phyloP scores from a whole-genome alignment of 2,888 invertebrate species.

The Actias luna region DNA sequence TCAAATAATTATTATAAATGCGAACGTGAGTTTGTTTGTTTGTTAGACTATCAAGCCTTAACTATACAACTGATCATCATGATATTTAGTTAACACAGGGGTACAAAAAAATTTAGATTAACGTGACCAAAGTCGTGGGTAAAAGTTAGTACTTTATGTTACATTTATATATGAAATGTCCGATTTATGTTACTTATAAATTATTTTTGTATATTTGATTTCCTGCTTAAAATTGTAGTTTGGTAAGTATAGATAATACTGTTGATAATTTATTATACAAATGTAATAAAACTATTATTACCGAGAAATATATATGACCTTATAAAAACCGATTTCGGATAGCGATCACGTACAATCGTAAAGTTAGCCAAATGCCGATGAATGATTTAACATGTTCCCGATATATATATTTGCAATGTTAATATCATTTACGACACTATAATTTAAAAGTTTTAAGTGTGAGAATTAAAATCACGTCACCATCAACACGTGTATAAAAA shows the following conservation, averaged over 20 bases:
- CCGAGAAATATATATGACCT: background rate
- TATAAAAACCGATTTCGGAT: background rate
- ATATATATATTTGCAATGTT: background rate
- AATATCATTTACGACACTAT: slow-evolving; percentile 3
- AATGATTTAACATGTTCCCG: slow-evolving; percentile 3
- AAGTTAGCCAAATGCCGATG: slow-evolving; percentile 11
- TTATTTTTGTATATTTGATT: background rate
- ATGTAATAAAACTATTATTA: slow-evolving; percentile 1
- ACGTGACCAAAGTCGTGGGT: too few species aligned
- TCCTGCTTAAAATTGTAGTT: background rate
- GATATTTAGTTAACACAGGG: too few species aligned
- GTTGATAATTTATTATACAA: background rate
- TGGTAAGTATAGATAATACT: background rate
- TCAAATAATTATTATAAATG: too few species aligned
- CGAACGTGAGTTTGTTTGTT: too few species aligned
- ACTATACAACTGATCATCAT: too few species aligned
- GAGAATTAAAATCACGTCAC: background rate
- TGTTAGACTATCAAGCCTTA: too few species aligned
- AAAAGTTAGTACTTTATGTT: too few species aligned
- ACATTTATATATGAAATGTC: too few species aligned
- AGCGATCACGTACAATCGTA: slow-evolving; percentile 11
- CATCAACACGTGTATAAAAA: background rate
- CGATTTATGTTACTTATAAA: too few species aligned
- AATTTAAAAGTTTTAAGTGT: background rate
- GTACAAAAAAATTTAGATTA: too few species aligned